Evolutionary conservation across 2,113 vertebrate genomes (phyloP).

Genomic region (Xiphophorus hellerii): DNA sequence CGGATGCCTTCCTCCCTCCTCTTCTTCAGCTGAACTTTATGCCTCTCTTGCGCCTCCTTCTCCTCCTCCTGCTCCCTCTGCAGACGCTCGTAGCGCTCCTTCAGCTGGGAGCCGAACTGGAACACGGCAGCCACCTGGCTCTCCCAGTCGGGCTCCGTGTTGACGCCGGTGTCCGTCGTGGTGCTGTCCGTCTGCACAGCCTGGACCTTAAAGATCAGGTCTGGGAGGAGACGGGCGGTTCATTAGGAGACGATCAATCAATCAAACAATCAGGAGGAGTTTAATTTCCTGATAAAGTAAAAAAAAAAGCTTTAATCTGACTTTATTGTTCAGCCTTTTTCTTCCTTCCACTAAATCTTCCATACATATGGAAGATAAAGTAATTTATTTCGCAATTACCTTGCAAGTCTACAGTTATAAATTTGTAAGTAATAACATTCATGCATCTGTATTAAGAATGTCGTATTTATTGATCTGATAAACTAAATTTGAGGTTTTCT

Average conservation of each 20-base stretch:
- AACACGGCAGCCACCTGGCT: constrained; percentile 33
- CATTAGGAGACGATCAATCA: too few species aligned
- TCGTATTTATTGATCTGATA: too few species aligned
- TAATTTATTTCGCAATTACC: too few species aligned
- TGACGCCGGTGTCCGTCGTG: constrained; percentile 13
- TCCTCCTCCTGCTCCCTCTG: constrained; percentile 39
- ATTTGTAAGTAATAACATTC: too few species aligned
- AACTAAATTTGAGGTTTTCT: too few species aligned
- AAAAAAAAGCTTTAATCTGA: too few species aligned
- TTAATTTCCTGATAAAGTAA: too few species aligned
- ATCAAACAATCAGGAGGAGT: neutral
- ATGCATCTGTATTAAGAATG: too few species aligned
- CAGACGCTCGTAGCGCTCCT: constrained; percentile 5
- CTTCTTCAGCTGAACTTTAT: constrained; percentile 44
- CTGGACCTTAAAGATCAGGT: constrained; percentile 14
- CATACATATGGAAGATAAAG: too few species aligned
- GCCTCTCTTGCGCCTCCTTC: constrained; percentile 15
- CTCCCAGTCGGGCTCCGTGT: constrained; percentile 66
- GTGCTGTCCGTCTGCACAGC: constrained; percentile 47
- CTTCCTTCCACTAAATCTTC: neutral
- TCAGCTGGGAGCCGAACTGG: constrained; percentile 16
- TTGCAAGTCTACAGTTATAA: too few species aligned
- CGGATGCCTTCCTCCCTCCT: constrained; percentile 48
- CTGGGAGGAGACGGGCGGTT: constrained; percentile 14
- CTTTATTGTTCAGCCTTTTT: neutral